Percentiles rank a stretch among this genome's conserved stretches.
phyloP scores from a whole-genome alignment of 2,888 invertebrate genomes.

The Bugulina stolonifera region DNA sequence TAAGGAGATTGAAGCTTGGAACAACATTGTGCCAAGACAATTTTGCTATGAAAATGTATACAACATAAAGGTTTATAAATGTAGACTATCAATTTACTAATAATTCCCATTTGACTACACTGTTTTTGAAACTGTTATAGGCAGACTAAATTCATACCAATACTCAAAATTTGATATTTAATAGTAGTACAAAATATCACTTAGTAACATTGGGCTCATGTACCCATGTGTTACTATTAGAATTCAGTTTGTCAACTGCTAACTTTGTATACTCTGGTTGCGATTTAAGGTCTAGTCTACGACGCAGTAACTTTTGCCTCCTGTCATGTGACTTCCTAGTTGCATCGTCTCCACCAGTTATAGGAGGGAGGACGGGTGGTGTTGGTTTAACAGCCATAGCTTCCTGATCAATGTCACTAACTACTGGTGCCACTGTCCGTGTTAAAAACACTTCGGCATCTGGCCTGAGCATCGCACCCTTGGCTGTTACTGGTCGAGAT shows the following conservation, averaged over 20 bases:
- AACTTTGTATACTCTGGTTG: background rate
- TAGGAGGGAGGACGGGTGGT: constrained; percentile 25
- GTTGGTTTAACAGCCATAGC: constrained; percentile 11
- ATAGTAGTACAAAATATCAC: too few species aligned
- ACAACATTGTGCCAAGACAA: too few species aligned
- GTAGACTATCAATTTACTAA: too few species aligned
- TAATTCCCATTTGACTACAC: too few species aligned
- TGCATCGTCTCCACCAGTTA: constrained; percentile 2
- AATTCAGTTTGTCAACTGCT: background rate
- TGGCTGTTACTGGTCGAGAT: constrained; percentile 6
- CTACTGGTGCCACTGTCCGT: background rate
- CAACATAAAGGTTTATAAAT: too few species aligned
- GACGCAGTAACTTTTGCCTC: background rate
- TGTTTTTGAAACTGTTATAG: too few species aligned
- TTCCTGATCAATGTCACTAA: background rate
- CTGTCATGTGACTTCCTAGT: background rate
- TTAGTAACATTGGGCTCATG: constrained; percentile 6
- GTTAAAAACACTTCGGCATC: constrained; percentile 24
- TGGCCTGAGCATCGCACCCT: background rate
- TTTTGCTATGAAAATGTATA: too few species aligned
- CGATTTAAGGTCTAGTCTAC: constrained; percentile 2
- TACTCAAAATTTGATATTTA: too few species aligned
- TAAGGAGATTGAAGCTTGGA: too few species aligned
- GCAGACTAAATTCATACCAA: too few species aligned
- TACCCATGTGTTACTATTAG: constrained; percentile 11